Base-by-base conservation (phyloP, 37 sponge, comb jelly and placozoan species). In the Ephydatia muelleri region DNA sequence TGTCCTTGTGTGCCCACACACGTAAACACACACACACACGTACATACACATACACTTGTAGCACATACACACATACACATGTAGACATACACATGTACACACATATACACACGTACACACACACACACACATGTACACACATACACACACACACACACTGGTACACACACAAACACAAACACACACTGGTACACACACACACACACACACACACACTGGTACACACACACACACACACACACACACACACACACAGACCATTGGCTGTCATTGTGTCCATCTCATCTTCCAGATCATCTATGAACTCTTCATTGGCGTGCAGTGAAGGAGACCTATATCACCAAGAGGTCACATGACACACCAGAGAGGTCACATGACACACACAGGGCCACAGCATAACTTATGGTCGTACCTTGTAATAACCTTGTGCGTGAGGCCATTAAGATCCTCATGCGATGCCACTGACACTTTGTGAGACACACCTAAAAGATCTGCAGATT, bases 131-230 rank as follows among this genome's bases (percentile, higher is more conserved):
- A 69, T 26, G 70, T 80, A 39, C 77, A 69, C 69, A 79, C 73
- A 43, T 73, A 82, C 43, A 68, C 82, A 82, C 81, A 68, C 81
- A 68, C 81, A 68, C 80, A 84, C 77, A 65, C 66, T 75, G 68
- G 33, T 64, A 82, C 49, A 39, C 67, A 72, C 49, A 9, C 48
- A 72, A 5, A 23, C 48, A 39, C 74, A 82, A 28, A n/a, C 48
- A 43, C 12, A 27, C 16, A 67, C 9, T 3, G 6, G 22, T 12
- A 13, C 72, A 72, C 72, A 34, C 29, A 23, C 28, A 11, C 72
- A 4, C 33, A 34, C 72, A 72, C 11, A 34, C 28, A 72, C 72
- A 34, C 72, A 72, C 72, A 13, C 1, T 35, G 32, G 72, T n/a
- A n/a, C n/a, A n/a, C n/a, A n/a, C n/a, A n/a, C n/a, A n/a, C n/a